Conservation (phyloP, 2,113 vertebrate genomes). For the Centrocercus urophasianus region DNA sequence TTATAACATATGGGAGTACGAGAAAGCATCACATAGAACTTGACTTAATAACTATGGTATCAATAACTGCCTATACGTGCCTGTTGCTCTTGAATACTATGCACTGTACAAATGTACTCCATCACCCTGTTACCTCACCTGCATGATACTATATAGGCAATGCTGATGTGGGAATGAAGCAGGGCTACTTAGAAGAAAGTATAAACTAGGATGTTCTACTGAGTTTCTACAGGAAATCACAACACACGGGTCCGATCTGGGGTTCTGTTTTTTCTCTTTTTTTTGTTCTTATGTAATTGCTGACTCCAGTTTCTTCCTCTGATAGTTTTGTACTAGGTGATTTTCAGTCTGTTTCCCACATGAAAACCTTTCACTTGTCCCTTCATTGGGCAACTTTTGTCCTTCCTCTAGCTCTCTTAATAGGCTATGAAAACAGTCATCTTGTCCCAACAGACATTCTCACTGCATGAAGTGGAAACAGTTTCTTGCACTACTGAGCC, state of each 20-base stretch:
- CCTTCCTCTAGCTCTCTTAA: background rate
- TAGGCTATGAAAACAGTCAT: background rate
- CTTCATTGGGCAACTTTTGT: background rate
- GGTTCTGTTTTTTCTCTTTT: background rate
- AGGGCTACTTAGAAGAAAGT: background rate
- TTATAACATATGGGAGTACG: background rate
- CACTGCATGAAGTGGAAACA: background rate
- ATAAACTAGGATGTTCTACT: background rate
- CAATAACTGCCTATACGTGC: background rate
- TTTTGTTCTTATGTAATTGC: background rate
- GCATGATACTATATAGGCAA: background rate
- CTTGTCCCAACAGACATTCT: background rate
- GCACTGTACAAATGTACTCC: background rate
- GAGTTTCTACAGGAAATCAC: background rate
- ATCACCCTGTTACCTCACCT: background rate
- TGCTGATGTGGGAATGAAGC: background rate
- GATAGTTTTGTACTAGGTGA: background rate
- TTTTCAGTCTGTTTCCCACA: background rate
- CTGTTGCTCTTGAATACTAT: background rate
- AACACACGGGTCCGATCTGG: background rate
- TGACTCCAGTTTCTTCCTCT: background rate
- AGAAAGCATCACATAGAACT: background rate
- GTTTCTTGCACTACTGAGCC: background rate
- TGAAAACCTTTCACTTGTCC: background rate
- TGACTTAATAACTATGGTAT: conserved; percentile 19